These are phyloP conservation scores for Thereva nobilitata DNA, from an alignment of 2,888 invertebrate genomes.

Conservation along the genomic window DNA sequence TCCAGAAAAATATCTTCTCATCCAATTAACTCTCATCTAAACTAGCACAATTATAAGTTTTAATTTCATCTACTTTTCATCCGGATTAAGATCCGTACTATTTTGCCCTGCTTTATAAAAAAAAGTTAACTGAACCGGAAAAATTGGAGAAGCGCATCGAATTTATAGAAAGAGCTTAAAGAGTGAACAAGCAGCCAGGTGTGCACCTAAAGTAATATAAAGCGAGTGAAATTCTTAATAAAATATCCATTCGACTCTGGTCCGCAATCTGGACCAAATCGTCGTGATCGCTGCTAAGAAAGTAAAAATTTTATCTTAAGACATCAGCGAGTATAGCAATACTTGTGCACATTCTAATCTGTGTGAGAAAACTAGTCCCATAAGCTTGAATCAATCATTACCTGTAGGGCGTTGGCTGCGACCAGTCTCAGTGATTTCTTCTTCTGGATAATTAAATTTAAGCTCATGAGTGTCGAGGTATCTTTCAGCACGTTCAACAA, in stretches of 20 bases:
- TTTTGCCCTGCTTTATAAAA: too few relatives aligned
- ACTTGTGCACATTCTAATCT: not conserved
- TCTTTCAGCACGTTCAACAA: conserved; percentile 60
- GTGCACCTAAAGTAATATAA: conserved; percentile 3
- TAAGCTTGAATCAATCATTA: not conserved
- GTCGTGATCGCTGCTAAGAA: too few relatives aligned
- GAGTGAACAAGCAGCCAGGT: too few relatives aligned
- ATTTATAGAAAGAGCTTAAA: too few relatives aligned
- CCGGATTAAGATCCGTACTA: too few relatives aligned
- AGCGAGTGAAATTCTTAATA: conserved; percentile 23
- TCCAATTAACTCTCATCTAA: too few relatives aligned
- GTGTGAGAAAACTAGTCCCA: not conserved
- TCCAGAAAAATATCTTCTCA: too few relatives aligned
- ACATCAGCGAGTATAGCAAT: not conserved
- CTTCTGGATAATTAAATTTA: conserved; percentile 57
- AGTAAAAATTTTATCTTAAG: not conserved
- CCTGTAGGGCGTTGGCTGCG: conserved; percentile 8
- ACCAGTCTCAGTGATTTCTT: conserved; percentile 41
- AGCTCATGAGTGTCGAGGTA: conserved; percentile 60
- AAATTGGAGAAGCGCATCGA: too few relatives aligned
- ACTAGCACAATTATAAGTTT: too few relatives aligned
- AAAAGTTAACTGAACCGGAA: too few relatives aligned
- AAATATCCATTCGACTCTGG: conserved; percentile 16
- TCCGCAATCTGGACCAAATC: conserved; percentile 9
- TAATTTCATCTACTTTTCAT: too few relatives aligned